phyloP scores from a whole-genome alignment of 2,797 vertebrate species.

The Melanotaenia pygmaea region DNA sequence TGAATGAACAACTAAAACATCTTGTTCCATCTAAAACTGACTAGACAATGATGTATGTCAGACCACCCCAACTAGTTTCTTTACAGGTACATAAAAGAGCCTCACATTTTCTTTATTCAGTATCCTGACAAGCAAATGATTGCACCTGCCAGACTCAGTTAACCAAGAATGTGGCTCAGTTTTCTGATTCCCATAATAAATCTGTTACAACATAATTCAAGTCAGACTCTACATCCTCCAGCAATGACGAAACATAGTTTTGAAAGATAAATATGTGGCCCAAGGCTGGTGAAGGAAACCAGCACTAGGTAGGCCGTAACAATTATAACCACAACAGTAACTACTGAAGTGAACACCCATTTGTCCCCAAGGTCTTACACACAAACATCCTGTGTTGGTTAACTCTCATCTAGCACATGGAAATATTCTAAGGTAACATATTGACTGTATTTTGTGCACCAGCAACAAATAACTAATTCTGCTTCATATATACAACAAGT shows the following conservation, averaged over 20 bases:
- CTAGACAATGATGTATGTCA: background rate
- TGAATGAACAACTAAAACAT: slow-evolving; percentile 18
- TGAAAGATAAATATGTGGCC: background rate
- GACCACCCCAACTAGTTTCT: background rate
- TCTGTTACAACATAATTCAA: background rate
- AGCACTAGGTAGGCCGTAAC: background rate
- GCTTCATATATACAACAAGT: background rate
- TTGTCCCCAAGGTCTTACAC: background rate
- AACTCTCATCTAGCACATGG: background rate
- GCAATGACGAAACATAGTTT: background rate
- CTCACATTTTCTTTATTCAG: slow-evolving; percentile 2
- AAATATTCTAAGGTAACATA: slow-evolving; percentile 11
- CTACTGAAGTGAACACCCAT: background rate
- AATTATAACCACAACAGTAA: background rate
- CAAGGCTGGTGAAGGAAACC: background rate
- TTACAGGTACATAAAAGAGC: slow-evolving; percentile 1
- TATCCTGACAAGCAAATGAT: background rate
- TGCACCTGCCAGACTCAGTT: slow-evolving; percentile 5
- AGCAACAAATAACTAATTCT: background rate
- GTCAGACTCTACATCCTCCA: background rate
- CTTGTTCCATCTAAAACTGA: slow-evolving; percentile 16
- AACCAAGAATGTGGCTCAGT: slow-evolving; percentile 22
- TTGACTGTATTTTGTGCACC: slow-evolving; percentile 15
- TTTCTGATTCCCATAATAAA: background rate
- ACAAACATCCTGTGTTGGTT: background rate